phyloP scores from a whole-genome alignment of 2,113 vertebrate genomes.

The Toxotes jaculatrix region DNA sequence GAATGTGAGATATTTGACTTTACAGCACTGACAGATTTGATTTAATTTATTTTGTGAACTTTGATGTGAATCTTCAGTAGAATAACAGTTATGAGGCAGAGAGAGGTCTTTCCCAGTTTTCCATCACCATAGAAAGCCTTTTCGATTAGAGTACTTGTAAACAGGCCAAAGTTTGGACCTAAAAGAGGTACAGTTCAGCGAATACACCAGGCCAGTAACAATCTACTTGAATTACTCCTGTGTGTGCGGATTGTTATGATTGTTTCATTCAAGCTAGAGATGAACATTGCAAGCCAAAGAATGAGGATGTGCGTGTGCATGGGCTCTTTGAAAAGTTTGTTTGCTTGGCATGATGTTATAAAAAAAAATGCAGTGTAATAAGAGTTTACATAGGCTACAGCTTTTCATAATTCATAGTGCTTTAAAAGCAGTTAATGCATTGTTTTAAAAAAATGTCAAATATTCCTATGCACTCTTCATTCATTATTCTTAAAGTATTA shows the following conservation, averaged over 20 bases:
- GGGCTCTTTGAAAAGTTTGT: neutral
- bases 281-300: slow-evolving; percentile 68
- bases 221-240: neutral
- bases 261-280: slow-evolving; percentile 13
- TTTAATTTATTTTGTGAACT: neutral
- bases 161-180: neutral
- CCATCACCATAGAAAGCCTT: slow-evolving; percentile 37
- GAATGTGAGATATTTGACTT: neutral
- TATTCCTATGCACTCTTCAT: slow-evolving; percentile 64
- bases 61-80: slow-evolving; percentile 22
- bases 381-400: slow-evolving; percentile 24
- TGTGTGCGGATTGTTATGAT: neutral
- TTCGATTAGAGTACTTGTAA: neutral
- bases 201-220: neutral
- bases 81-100: slow-evolving; percentile 6
- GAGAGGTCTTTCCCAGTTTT: slow-evolving; percentile 19
- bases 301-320: neutral
- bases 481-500: slow-evolving; percentile 28
- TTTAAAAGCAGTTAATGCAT: slow-evolving; percentile 53
- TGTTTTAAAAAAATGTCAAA: slow-evolving; percentile 18
- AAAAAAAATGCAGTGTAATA: slow-evolving; percentile 6
- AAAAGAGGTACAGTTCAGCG: neutral
- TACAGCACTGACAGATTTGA: neutral
- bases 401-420: slow-evolving; percentile 46
- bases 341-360: slow-evolving; percentile 58